Evolutionary conservation across 1,140 invertebrate species (phyloP).

Genomic region (Drosophila watanabei): DNA sequence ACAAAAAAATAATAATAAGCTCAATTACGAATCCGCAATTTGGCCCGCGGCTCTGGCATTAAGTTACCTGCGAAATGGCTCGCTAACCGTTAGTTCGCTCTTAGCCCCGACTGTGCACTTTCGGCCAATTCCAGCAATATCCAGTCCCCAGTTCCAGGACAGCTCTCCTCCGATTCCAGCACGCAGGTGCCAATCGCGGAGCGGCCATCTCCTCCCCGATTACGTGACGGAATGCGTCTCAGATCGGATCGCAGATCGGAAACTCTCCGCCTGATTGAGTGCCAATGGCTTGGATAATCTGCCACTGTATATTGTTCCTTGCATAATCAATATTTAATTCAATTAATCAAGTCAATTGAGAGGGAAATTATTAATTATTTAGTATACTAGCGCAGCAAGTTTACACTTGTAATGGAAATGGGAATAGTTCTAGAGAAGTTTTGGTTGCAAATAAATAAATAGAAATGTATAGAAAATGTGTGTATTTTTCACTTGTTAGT

Average conservation of each 20-base stretch:
- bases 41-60: slow-evolving; percentile 36
- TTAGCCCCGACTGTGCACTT: slow-evolving; percentile 22
- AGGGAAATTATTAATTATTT: too few relatives aligned
- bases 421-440: not conserved
- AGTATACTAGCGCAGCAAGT: too few relatives aligned
- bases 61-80: slow-evolving; percentile 39
- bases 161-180: slow-evolving; percentile 1
- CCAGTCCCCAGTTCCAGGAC: not conserved
- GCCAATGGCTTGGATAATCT: slow-evolving; percentile 24
- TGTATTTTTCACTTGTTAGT: too few relatives aligned
- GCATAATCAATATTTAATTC: slow-evolving; percentile 1
- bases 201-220: slow-evolving; percentile 19
- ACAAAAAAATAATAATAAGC: slow-evolving; percentile 57
- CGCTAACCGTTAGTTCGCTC: slow-evolving; percentile 58
- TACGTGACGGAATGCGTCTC: slow-evolving; percentile 47
- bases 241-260: slow-evolving; percentile 12
- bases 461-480: not conserved
- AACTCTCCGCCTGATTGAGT: slow-evolving; percentile 22
- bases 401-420: too few relatives aligned
- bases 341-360: not conserved
- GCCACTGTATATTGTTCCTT: slow-evolving; percentile 14
- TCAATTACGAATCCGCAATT: slow-evolving; percentile 63
- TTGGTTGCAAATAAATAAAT: not conserved
- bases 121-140: not conserved
- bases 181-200: slow-evolving; percentile 49